These are phyloP conservation scores for Rousettus madagascariensis DNA, from an alignment of 2,797 vertebrate species.

Conservation along the genomic window DNA sequence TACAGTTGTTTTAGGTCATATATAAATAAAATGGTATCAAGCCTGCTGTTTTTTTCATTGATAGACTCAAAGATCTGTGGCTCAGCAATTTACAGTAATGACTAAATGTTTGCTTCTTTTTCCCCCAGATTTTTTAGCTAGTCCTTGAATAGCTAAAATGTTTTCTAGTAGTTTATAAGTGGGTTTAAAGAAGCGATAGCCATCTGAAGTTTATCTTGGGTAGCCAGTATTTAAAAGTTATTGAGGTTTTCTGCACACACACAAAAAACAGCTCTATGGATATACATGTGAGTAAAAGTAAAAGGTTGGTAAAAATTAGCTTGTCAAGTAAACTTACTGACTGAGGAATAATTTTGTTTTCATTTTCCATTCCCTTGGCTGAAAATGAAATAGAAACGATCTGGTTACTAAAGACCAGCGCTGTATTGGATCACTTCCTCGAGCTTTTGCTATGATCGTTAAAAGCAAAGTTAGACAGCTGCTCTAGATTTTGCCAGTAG, in stretches of 20 bases:
- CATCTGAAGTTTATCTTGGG: conserved; percentile 56
- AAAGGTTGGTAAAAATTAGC: conserved; percentile 70
- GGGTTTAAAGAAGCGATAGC: conserved; percentile 51
- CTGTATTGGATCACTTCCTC: conserved; percentile 71
- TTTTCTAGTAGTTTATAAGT: conserved; percentile 62
- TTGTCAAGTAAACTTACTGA: conserved; percentile 66
- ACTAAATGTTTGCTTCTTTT: conserved; percentile 10
- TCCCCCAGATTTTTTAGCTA: neutral
- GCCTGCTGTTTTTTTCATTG: conserved; percentile 28
- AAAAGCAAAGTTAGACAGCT: conserved; percentile 64
- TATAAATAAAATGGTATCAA: neutral
- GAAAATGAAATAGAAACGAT: conserved; percentile 73
- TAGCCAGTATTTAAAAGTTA: conserved; percentile 46
- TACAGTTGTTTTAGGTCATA: neutral
- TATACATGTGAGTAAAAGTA: conserved; percentile 30
- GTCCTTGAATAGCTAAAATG: conserved; percentile 36
- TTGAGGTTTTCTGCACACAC: conserved; percentile 19
- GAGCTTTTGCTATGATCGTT: conserved; percentile 60
- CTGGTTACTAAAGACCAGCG: conserved; percentile 69
- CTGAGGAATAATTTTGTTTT: conserved; percentile 71
- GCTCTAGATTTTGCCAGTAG: conserved; percentile 39
- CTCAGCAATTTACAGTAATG: conserved; percentile 16
- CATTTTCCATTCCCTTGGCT: conserved; percentile 64
- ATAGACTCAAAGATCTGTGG: conserved; percentile 31
- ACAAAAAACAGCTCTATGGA: neutral